Evolutionary conservation across 1,140 invertebrate species (phyloP), one percentile per base, ranked within the genome.

Genomic region (Lepidurus apus): DNA sequence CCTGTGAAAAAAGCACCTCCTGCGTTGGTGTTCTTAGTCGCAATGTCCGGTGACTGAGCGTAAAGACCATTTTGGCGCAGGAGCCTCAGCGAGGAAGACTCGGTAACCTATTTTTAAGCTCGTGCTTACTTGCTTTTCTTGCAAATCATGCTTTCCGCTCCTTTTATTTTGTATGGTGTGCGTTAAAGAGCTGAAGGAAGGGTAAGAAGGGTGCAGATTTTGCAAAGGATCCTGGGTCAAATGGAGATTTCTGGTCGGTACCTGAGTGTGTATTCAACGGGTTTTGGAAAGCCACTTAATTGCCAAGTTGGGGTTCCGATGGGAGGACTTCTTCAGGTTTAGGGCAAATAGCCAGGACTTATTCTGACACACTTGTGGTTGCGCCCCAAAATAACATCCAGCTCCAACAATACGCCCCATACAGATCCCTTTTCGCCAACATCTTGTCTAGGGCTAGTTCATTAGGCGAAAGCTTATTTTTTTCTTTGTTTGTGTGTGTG

Each of bases 321-420:
- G 17, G 53, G 53, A 10, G 53, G 9, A 4, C 1, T 6, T 65
- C n/a, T 65, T 65, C 17, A 65, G 53, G 53, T 65, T 65, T 13
- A 65, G n/a, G 53, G 53, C 53, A 65, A 65, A 65, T 17, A 13
- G 53, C 53, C 53, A 65, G n/a, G 53, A n/a, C 21, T 65, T 65
- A 65, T 65, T 65, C 53, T 65, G 53, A 65, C n/a, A 65, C 53
- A 65, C 53, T 65, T 65, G 53, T 65, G 53, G 53, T 65, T 65
- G 53, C 53, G 53, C 53, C 53, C 53, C 53, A 65, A 65, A 65
- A 65, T 65, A 65, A 65, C 53, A 13, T 21, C 53, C 53, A 65
- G 53, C 53, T 65, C 53, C 21, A 65, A 65, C 53, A 65, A 65
- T 65, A n/a, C 21, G 53, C 53, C 53, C 53, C 21, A 65, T 65